Evolutionary conservation across 2,113 vertebrate species (phyloP).

Genomic region (Myotis lucifugus): DNA sequence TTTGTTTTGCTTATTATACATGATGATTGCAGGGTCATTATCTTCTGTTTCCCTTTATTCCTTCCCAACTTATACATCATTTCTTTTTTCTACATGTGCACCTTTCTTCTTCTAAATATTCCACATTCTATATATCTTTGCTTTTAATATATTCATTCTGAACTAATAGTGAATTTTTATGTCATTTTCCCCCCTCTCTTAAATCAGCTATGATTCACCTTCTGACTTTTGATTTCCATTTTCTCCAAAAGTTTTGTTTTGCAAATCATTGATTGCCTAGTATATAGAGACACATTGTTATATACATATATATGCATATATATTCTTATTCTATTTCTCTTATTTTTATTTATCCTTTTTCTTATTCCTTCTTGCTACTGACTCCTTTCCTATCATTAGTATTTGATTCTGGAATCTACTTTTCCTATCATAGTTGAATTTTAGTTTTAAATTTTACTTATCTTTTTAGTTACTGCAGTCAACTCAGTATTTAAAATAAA

Average conservation of each 20-base stretch:
- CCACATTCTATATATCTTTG: not conserved
- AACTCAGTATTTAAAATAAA: slow-evolving; percentile 7
- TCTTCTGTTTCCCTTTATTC: not conserved
- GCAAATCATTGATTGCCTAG: not conserved
- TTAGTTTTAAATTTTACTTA: slow-evolving; percentile 36
- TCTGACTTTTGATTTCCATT: not conserved
- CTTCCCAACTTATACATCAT: not conserved
- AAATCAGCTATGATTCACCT: not conserved
- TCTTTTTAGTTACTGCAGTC: not conserved
- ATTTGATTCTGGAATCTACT: not conserved
- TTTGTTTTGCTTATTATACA: not conserved
- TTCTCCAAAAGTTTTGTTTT: not conserved
- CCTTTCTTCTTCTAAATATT: not conserved
- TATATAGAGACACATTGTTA: not conserved
- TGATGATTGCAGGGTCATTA: not conserved
- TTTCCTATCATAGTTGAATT: not conserved
- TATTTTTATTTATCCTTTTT: not conserved
- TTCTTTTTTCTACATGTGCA: not conserved
- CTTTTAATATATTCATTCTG: slow-evolving; percentile 17
- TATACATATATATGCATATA: not conserved
- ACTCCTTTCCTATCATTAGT: not conserved
- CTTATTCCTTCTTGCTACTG: not conserved
- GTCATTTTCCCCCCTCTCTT: not conserved
- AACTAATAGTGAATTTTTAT: slow-evolving; percentile 8
- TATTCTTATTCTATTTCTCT: not conserved